phyloP scores from a whole-genome alignment of 2,797 vertebrate species.

The Girardinus metallicus region DNA sequence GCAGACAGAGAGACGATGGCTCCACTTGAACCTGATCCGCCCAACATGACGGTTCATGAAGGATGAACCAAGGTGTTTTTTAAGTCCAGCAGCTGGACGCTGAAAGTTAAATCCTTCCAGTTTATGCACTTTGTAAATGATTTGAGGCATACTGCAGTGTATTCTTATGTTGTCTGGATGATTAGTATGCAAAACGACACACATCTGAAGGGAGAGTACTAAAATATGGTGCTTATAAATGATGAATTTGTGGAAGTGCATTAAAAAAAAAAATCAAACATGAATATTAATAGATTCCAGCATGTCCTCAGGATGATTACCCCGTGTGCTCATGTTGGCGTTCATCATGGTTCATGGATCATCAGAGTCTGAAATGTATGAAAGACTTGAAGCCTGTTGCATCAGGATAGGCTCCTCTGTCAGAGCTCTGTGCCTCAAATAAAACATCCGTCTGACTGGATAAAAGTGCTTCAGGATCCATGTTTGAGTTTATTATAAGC shows the following conservation, averaged over 20 bases:
- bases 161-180: not conserved
- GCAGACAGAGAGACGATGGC: not conserved
- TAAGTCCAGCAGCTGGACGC: not conserved
- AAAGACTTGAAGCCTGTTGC: not conserved
- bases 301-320: not conserved
- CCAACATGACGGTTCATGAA: not conserved
- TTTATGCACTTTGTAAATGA: not conserved
- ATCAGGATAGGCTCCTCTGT: not conserved
- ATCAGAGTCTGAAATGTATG: not conserved
- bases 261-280: not conserved
- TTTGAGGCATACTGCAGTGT: not conserved
- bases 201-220: not conserved
- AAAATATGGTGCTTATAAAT: not conserved
- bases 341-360: not conserved
- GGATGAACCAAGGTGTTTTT: not conserved
- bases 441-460: not conserved
- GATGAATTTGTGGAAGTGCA: not conserved
- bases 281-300: not conserved
- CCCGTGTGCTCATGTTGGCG: not conserved
- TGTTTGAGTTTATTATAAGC: not conserved
- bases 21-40: not conserved
- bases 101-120: not conserved
- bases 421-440: not conserved
- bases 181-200: not conserved
- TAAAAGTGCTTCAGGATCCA: not conserved